A percentile compares a stretch with the other conserved stretches of the same genome.
Evolutionary conservation across 1,140 invertebrate species (phyloP).

Genomic region (Paraescarpia echinospica): DNA sequence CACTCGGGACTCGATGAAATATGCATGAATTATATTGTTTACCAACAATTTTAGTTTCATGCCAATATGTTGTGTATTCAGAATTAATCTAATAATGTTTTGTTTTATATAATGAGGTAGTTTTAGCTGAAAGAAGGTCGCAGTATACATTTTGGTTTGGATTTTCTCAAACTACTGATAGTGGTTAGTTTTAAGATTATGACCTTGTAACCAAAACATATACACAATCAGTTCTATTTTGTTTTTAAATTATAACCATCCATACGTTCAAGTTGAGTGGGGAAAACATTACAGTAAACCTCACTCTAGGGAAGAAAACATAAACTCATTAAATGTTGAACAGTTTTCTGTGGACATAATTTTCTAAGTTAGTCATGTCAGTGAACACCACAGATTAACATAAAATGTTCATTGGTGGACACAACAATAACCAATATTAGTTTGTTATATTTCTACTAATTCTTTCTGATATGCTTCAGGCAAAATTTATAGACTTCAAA

Average conservation of each 20-base stretch:
- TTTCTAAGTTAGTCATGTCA: not conserved
- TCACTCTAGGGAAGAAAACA: not conserved
- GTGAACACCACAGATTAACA: not conserved
- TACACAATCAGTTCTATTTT: not conserved
- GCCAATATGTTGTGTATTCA: too few species aligned
- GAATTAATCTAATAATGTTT: too few species aligned
- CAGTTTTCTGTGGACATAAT: not conserved
- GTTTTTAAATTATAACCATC: not conserved
- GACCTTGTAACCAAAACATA: not conserved
- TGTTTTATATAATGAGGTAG: too few species aligned
- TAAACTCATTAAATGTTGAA: not conserved
- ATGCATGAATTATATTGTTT: too few species aligned
- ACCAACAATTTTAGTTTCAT: too few species aligned
- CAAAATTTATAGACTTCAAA: slow-evolving; percentile 99
- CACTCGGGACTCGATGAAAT: too few species aligned
- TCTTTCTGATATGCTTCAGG: slow-evolving; percentile 66
- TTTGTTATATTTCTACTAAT: not conserved
- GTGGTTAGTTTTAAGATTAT: not conserved
- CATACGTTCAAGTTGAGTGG: not conserved
- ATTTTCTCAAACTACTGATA: not conserved
- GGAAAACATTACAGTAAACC: not conserved
- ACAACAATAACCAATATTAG: not conserved
- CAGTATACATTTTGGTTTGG: not conserved
- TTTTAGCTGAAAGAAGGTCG: not conserved
- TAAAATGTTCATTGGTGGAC: not conserved